phyloP scores from a whole-genome alignment of 2,797 vertebrate genomes.

The Poeciliopsis presidionis region DNA sequence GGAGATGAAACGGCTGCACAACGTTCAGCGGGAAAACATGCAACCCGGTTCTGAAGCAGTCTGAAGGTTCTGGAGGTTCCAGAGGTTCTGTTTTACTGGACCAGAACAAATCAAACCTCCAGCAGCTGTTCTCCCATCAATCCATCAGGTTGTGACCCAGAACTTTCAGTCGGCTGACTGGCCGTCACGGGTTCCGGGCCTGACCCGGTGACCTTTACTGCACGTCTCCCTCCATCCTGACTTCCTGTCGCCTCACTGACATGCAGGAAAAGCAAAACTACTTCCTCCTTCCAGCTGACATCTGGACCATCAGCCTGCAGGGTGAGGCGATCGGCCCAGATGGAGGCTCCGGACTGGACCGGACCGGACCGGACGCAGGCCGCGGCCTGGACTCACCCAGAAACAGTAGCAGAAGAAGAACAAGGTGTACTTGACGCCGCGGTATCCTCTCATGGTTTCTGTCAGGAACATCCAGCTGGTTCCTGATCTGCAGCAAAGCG shows the following conservation, averaged over 20 bases:
- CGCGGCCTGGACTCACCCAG: constrained; percentile 73
- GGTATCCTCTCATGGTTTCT: constrained; percentile 73
- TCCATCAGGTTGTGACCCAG: background rate
- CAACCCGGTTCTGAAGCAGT: background rate
- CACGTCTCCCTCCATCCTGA: too few species aligned
- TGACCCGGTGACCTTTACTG: too few species aligned
- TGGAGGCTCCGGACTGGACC: constrained; percentile 23
- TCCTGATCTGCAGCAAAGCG: constrained; percentile 19
- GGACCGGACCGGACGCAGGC: too few species aligned
- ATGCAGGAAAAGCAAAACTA: too few species aligned
- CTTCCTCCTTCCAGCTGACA: background rate
- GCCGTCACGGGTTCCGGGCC: too few species aligned
- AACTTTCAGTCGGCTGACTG: too few species aligned
- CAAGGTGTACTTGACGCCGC: constrained; percentile 76
- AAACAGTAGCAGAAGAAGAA: constrained; percentile 82
- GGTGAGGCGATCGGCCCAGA: background rate
- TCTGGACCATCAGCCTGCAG: background rate
- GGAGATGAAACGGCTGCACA: background rate
- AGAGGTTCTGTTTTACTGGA: background rate
- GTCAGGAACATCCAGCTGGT: background rate
- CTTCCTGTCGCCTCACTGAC: too few species aligned
- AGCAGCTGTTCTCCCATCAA: background rate
- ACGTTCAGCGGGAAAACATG: background rate
- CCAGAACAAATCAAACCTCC: background rate
- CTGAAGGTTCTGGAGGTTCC: background rate